Evolutionary conservation across 2,797 vertebrate species (phyloP).

Genomic region (Falco columbarius): DNA sequence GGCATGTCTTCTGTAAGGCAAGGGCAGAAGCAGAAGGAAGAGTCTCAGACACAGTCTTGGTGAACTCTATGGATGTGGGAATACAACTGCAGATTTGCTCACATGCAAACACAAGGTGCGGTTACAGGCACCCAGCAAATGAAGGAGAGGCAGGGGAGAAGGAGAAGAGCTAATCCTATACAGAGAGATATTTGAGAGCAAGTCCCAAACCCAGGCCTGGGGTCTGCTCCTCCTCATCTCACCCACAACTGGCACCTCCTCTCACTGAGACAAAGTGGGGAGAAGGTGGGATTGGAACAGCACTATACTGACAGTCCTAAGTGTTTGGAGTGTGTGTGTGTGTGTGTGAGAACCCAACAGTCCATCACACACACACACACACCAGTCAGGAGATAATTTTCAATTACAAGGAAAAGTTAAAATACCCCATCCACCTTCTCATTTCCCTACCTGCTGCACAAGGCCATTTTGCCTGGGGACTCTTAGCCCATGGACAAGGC

Average conservation of each 20-base stretch:
- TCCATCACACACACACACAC: not conserved
- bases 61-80: not conserved
- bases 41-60: not conserved
- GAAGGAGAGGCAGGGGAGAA: not conserved
- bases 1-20: not conserved
- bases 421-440: not conserved
- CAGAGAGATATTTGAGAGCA: not conserved
- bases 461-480: not conserved
- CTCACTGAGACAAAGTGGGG: not conserved
- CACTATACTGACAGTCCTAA: fast-evolving
- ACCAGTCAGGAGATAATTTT: not conserved
- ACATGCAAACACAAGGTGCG: not conserved
- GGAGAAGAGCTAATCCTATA: not conserved
- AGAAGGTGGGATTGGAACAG: not conserved
- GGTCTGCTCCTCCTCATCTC: not conserved
- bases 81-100: not conserved
- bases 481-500: not conserved
- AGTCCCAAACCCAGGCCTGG: not conserved
- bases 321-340: fast-evolving
- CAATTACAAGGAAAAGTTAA: not conserved
- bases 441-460: not conserved
- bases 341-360: not conserved
- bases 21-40: not conserved
- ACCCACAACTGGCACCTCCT: not conserved
- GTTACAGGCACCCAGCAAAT: not conserved